Conservation (phyloP, 2,113 vertebrate species). For the Tonatia bakeri region DNA sequence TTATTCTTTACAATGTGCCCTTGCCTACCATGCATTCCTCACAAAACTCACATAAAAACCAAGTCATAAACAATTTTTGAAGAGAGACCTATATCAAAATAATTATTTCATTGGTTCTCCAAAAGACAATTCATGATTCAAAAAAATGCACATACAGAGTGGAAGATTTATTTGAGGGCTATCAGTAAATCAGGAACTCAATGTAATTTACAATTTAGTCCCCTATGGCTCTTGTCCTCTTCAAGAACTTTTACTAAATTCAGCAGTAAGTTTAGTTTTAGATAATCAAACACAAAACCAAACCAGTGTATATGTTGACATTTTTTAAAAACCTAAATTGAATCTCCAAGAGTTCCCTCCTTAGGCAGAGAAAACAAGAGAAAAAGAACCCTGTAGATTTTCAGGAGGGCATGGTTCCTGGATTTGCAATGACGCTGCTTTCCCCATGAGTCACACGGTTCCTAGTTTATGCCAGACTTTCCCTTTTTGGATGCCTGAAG, state of each 20-base stretch:
- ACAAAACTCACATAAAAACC: not conserved
- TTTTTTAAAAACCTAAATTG: not conserved
- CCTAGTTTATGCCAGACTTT: constrained; percentile 51
- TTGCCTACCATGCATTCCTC: not conserved
- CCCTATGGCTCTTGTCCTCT: not conserved
- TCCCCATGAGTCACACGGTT: constrained; percentile 59
- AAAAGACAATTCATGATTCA: not conserved
- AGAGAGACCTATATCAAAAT: not conserved
- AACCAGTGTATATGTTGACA: not conserved
- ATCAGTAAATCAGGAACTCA: not conserved
- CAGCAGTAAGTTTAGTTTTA: not conserved
- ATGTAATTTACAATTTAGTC: not conserved
- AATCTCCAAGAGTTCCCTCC: not conserved
- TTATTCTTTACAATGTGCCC: not conserved
- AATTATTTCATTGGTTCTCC: not conserved
- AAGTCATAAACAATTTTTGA: not conserved
- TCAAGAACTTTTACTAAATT: not conserved
- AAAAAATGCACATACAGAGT: not conserved
- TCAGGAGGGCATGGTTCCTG: constrained; percentile 41
- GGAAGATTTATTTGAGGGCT: not conserved
- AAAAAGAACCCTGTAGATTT: constrained; percentile 23
- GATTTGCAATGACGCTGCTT: constrained; percentile 47
- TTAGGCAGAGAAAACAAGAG: constrained; percentile 17
- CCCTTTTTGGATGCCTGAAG: constrained; percentile 53
- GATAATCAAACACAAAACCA: not conserved